Base-by-base conservation (phyloP, 2,888 invertebrate species). In the Gasteruption jaculator region DNA sequence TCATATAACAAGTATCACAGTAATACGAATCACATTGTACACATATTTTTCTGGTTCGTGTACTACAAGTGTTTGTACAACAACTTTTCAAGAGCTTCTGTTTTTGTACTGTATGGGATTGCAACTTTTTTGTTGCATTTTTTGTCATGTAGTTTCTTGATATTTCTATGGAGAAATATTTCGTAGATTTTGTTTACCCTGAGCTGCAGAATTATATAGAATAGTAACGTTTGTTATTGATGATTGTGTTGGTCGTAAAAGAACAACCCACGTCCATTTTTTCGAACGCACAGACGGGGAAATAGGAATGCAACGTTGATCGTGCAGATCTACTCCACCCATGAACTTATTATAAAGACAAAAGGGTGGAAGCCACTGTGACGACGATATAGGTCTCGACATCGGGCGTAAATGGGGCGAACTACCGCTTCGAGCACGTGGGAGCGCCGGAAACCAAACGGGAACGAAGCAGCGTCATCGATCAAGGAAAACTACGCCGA, bases 1-100 rank as follows among this genome's bases (percentile, higher is more conserved):
- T n/a, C 8, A 24, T 24, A 24, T 24, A 24, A 24, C 8, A 24
- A 24, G 24, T 24, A 24, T 24, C n/a, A 8, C 24, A 24, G n/a
- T 24, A 24, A 24, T 24, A 24, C 24, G 24, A 24, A 24, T 24
- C 24, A 24, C 24, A 24, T 24, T 24, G 24, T 24, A 24, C 24
- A n/a, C 24, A 24, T 24, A 24, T 7, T 24, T 24, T 24, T 24
- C 24, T 24, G 24, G 24, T 24, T 24, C 24, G 24, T 24, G 7
- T 24, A 24, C 24, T n/a, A n/a, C 24, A 24, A 24, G n/a, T 24
- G 7, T 7, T 24, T 24, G 7, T 24, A 24, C 24, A 24, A n/a
- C 24, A 24, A 24, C 7, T 24, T 24, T 24, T 24, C n/a, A 8
- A 8, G 7, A 24, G n/a, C 24, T 24, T 24, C n/a, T n/a, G 7